Evolutionary conservation across 2,888 invertebrate genomes (phyloP), one percentile per base, ranked within the genome.

Genomic region (Ochropleura leucogaster): DNA sequence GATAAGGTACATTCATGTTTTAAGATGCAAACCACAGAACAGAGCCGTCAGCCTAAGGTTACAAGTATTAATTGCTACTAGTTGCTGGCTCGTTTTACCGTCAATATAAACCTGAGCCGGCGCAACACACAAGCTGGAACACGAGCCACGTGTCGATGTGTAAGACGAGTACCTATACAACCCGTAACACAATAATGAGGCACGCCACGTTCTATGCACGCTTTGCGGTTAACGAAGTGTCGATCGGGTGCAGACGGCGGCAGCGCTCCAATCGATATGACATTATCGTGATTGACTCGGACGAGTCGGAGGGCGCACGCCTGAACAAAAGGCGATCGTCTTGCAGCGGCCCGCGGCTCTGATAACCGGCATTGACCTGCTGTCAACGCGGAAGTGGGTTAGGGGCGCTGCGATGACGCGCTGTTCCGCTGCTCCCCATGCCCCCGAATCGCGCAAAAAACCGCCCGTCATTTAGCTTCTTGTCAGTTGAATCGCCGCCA

Each of bases 281-380:
- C 87, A 86, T 88, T 87, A 88, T 82, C 82, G 76, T 77, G 85
- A 85, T 87, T 85, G 82, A 84, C 77, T 80, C 68, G 72, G 69
- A 64, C 70, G 73, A 67, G 69, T 46, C 62, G 51, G 78, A 64
- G 73, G 77, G 74, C 63, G 76, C 65, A 70, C 63, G 69, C 62
- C 73, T 72, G 57, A 81, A 82, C 84, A 81, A 86, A 84, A 80
- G 82, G 72, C 82, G 74, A 59, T 84, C 74, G 85, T 86, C 85
- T 87, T 87, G 84, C 78, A 85, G 80, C 62, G 67, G 64, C 10
- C 70, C 70, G 64, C 69, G 60, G 49, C 67, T 64, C 64, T 85
- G 74, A 85, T 89, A 89, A 87, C 89, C 79, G 88, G 77, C 89
- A 91, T 92, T 91, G 90, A 89, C 91, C 90, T 85, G 84, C 72